Base-by-base conservation (phyloP, 2,888 invertebrate species). In the Cartodere bifasciata region DNA sequence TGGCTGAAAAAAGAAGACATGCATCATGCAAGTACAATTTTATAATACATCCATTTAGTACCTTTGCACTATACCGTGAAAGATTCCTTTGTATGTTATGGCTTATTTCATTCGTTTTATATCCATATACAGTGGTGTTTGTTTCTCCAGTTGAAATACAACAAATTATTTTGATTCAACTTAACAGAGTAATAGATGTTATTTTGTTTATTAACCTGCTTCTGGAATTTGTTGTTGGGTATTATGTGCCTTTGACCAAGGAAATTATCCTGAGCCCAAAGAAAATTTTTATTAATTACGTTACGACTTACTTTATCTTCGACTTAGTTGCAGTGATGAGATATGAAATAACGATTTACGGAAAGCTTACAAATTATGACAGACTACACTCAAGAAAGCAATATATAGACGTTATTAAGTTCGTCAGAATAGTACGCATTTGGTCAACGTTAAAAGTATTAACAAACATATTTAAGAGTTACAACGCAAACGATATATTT, bases 261-360 rank as follows among this genome's bases (percentile, higher is more conserved):
- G 36, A 43, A 22, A 38, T 46, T 5, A 30, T 43, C 4, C 27
- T 45, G 11, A 32, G 43, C 4, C 36, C 30, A 2, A 37, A 29
- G 12, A 24, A 34, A n/a, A 37, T 43, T 10, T 13, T 31, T 2
- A 13, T 13, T 2, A 31, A 34, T 3, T 46, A 46, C 29, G 24
- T 46, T 17, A 33, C 11, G 15, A 40, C 44, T 1, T 46, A 39
- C 23, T 43, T 43, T 24, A 3, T 43, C 6, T 34, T 39, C 22
- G 46, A 46, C 22, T 23, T 37, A 4, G 21, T 36, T 6, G 31
- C 35, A 2, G 21, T 13, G 10, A n/a, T 33, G 4, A 33, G 20
- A 2, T 34, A 27, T 10, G 17, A 34, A 16, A 15, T 32, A 13
- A 27, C 32, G 7, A 6, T 6, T 9, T 7, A 10, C 5, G 6